phyloP scores from a whole-genome alignment of 2,113 vertebrate genomes.

The Tyrannus savana region DNA sequence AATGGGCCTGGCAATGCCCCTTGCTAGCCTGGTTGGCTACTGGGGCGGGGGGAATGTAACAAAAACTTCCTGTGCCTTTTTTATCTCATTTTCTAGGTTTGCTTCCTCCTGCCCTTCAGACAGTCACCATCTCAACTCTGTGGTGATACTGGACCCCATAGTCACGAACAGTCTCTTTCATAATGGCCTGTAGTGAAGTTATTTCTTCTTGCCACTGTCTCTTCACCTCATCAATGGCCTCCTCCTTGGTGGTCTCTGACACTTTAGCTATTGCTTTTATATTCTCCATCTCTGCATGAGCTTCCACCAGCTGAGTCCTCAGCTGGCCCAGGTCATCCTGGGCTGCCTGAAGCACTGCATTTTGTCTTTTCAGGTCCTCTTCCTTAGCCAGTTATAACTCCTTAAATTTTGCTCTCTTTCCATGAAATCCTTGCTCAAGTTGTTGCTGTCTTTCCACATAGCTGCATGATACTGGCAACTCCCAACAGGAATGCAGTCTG shows the following conservation, averaged over 20 bases:
- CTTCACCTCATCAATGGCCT: constrained; percentile 96
- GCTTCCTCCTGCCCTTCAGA: constrained; percentile 93
- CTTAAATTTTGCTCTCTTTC: constrained; percentile 98
- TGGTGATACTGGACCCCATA: constrained; percentile 95
- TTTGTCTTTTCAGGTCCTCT: constrained; percentile 93
- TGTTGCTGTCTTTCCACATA: constrained; percentile 69
- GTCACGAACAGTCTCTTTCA: constrained; percentile 96
- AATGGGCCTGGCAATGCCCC: too few relatives aligned
- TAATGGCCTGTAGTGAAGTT: constrained; percentile 93
- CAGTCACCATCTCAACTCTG: constrained; percentile 85
- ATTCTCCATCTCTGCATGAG: constrained; percentile 91
- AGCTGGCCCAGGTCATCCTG: constrained; percentile 85
- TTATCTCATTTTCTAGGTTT: constrained; percentile 97
- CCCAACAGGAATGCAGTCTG: not conserved
- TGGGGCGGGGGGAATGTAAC: too few relatives aligned
- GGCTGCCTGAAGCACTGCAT: constrained; percentile 81
- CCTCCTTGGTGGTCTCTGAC: constrained; percentile 96
- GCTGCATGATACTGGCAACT: not conserved
- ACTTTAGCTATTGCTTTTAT: constrained; percentile 94
- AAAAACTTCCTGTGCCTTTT: constrained; percentile 81
- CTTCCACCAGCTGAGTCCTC: constrained; percentile 83
- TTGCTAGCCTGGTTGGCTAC: too few relatives aligned
- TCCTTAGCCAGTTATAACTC: constrained; percentile 95
- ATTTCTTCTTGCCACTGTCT: constrained; percentile 97
- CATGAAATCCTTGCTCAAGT: constrained; percentile 97